A percentile compares a stretch with the other conserved stretches of the same genome.
phyloP scores from a whole-genome alignment of 2,888 invertebrate species.

The Temnothorax ravouxi region DNA sequence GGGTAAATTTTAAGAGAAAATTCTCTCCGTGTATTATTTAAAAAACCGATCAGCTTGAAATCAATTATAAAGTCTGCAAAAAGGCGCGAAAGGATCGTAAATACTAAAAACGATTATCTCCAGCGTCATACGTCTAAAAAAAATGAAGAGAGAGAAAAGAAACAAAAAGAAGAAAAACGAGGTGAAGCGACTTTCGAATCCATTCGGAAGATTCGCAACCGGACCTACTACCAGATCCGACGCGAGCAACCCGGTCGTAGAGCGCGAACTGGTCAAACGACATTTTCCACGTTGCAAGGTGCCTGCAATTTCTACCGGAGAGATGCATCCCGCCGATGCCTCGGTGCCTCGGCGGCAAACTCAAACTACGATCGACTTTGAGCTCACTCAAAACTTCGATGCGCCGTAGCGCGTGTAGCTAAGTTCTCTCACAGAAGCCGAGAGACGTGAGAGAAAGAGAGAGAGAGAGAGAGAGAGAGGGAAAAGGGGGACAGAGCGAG shows the following conservation, averaged over 20 bases:
- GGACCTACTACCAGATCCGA: slow-evolving; percentile 57
- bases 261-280: slow-evolving; percentile 71
- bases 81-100: slow-evolving; percentile 33
- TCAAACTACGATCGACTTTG: slow-evolving; percentile 66
- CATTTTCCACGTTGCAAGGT: slow-evolving; percentile 75
- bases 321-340: slow-evolving; percentile 61
- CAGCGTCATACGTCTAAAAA: slow-evolving; percentile 30
- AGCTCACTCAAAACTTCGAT: slow-evolving; percentile 67
- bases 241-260: slow-evolving; percentile 61
- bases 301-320: slow-evolving; percentile 68
- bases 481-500: background rate
- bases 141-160: background rate
- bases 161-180: slow-evolving; percentile 3
- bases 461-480: slow-evolving; percentile 24
- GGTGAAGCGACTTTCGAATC: slow-evolving; percentile 39
- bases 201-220: slow-evolving; percentile 56
- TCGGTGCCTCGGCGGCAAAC: slow-evolving; percentile 59
- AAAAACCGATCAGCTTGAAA: background rate
- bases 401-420: slow-evolving; percentile 55
- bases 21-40: too few relatives aligned
- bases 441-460: slow-evolving; percentile 31
- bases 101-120: slow-evolving; percentile 38
- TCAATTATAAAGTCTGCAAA: slow-evolving; percentile 27
- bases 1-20: too few relatives aligned
- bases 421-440: slow-evolving; percentile 60